phyloP scores from a whole-genome alignment of 2,888 invertebrate species.

The Limnephilus rhombicus region DNA sequence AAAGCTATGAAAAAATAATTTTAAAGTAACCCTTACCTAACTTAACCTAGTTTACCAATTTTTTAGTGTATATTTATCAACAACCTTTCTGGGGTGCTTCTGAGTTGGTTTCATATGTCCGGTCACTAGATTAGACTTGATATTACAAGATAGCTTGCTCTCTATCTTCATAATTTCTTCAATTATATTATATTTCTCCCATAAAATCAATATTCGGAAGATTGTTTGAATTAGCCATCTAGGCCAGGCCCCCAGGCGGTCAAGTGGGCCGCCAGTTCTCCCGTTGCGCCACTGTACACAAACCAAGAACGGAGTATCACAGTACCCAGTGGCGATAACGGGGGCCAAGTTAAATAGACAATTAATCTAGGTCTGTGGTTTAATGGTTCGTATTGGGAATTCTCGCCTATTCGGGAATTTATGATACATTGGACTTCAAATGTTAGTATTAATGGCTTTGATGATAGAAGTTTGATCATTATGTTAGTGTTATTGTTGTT shows the following conservation, averaged over 20 bases:
- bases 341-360: neutral
- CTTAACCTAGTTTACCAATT: too few species aligned
- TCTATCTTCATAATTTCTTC: neutral
- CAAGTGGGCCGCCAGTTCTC: neutral
- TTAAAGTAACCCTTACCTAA: too few species aligned
- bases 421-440: neutral
- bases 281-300: neutral
- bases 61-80: too few species aligned
- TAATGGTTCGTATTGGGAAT: slow-evolving; percentile 1
- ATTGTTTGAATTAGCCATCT: neutral
- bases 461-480: neutral
- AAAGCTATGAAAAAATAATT: too few species aligned
- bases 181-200: neutral
- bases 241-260: neutral
- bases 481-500: neutral
- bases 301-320: neutral
- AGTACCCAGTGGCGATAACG: neutral
- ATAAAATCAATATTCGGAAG: neutral
- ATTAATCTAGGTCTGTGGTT: neutral
- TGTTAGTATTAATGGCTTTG: neutral
- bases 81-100: too few species aligned
- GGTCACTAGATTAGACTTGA: too few species aligned
- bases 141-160: neutral
- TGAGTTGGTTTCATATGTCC: too few species aligned
- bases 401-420: neutral